Evolutionary conservation across 2,113 vertebrate genomes (phyloP).

Genomic region (Dipodomys ordii): DNA sequence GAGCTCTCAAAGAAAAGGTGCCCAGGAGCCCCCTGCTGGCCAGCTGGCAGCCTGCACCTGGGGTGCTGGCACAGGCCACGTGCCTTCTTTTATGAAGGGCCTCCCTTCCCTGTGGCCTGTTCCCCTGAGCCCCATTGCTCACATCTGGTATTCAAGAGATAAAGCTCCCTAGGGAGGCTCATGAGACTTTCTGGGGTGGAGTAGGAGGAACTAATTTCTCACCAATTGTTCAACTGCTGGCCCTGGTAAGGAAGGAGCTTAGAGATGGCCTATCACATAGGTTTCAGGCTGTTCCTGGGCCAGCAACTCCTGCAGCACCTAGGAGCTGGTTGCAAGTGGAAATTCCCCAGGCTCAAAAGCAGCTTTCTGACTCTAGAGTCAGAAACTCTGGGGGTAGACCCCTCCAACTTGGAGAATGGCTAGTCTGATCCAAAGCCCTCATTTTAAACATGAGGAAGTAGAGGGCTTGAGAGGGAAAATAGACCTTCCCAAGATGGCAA

Average conservation of each 20-base stretch:
- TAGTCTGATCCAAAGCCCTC: neutral
- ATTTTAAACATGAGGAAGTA: neutral
- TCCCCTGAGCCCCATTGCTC: neutral
- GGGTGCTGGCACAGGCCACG: fast-evolving
- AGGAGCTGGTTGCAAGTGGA: neutral
- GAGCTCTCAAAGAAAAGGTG: neutral
- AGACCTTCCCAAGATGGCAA: neutral
- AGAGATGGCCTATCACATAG: neutral
- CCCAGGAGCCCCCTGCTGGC: conserved; percentile 76
- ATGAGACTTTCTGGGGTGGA: neutral
- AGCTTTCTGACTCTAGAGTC: neutral
- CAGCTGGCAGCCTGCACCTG: neutral
- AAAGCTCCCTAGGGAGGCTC: neutral
- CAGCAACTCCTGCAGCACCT: neutral
- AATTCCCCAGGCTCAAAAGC: neutral
- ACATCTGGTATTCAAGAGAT: neutral
- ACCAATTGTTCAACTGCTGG: neutral
- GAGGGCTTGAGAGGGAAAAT: neutral
- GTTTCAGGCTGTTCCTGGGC: neutral
- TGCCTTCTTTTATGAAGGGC: neutral
- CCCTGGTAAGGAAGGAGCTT: neutral
- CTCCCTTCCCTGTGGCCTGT: neutral
- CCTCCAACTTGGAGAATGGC: neutral
- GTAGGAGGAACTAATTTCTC: neutral
- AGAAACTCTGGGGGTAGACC: neutral